Base-by-base conservation (phyloP, 2,888 invertebrate genomes). In the Cheilosia grossa region DNA sequence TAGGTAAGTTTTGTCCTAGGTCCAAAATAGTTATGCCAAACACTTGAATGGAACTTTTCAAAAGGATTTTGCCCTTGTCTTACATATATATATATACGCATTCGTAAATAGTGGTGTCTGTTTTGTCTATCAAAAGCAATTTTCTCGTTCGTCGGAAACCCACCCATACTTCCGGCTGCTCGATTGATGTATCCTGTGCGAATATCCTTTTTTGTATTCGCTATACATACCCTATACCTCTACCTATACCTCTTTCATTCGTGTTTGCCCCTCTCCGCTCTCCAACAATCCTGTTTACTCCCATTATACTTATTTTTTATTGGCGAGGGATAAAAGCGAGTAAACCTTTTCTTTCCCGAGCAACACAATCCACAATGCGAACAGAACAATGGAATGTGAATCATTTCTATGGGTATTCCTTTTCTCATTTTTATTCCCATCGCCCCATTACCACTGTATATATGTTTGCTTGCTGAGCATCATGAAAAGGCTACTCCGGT, bases 261-360 rank as follows among this genome's bases (percentile, higher is more conserved):
- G 2, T n/a, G 44, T 47, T 24, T 42, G 15, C n/a, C 37, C 4
- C 17, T 42, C 15, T 44, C 37, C 47, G 27, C 40, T 33, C 58
- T 37, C 49, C 2, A 66, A 24, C 74, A 75, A 67, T 77, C 42
- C 72, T 58, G 42, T 54, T 56, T 69, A 24, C 44, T 51, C 47
- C 17, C 70, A 79, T 70, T 44, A 64, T 64, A 64, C 58, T 70
- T 72, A 72, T 64, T 79, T 58, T 70, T 79, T 79, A 79, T 79
- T 64, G 64, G 72, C 70, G 47, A 70, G 47, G 37, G 37, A 54
- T 17, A 54, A 63, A 59, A 61, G n/a, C 64, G 64, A 61, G 42
- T 51, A 72, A 79, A 79, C 70, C 78, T 49, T 75, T 79, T 72
- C 54, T 58, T 58, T 61, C 2, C 37, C 53, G 13, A 21, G 54